Evolutionary conservation across 2,888 invertebrate species (phyloP).

Genomic region (Luperina testacea): DNA sequence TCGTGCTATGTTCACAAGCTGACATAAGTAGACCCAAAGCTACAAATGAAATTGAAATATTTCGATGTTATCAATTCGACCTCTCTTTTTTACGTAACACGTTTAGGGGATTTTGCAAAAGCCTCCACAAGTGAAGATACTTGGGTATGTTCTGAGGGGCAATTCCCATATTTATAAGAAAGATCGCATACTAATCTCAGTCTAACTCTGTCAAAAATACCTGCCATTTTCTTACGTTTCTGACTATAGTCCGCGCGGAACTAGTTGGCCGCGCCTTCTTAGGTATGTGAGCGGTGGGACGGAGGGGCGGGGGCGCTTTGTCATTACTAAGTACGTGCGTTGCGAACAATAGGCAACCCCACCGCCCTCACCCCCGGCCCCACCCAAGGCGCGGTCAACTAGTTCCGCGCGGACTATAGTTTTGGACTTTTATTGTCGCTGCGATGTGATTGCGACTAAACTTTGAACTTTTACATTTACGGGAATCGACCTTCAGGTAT

Average conservation of each 20-base stretch:
- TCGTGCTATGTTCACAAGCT: background rate
- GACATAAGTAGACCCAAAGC: too few species aligned
- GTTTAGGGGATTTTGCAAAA: background rate
- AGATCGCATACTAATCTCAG: background rate
- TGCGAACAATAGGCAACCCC: too few species aligned
- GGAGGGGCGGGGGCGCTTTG: too few species aligned
- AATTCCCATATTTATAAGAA: too few species aligned
- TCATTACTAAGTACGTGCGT: too few species aligned
- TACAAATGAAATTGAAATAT: slow-evolving; percentile 1
- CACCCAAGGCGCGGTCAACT: too few species aligned
- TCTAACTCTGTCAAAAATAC: background rate
- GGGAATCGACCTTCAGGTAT: background rate
- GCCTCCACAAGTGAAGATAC: background rate
- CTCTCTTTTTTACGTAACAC: background rate
- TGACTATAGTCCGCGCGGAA: too few species aligned
- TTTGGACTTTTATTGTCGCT: background rate
- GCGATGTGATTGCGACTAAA: background rate
- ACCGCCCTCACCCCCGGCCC: too few species aligned
- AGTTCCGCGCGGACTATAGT: too few species aligned
- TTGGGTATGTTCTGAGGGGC: background rate
- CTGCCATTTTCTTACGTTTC: too few species aligned
- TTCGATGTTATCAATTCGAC: background rate
- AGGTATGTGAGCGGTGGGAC: too few species aligned
- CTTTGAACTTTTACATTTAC: background rate
- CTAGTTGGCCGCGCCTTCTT: too few species aligned